phyloP scores from a whole-genome alignment of 1,140 invertebrate genomes.

The Drosophila kepulauana region DNA sequence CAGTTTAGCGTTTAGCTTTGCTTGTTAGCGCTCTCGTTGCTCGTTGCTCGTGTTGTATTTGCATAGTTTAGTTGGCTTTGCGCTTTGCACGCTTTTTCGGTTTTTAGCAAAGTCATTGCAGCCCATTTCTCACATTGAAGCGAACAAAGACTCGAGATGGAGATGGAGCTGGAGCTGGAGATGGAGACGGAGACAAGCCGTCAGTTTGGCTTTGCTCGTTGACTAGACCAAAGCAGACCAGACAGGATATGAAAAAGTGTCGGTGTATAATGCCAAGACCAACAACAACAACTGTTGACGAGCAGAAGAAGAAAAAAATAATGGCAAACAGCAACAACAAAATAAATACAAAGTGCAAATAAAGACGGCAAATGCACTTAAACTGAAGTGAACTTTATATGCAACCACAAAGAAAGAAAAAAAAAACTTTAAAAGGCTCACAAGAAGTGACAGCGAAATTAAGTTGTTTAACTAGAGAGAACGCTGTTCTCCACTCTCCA shows the following conservation, averaged over 20 bases:
- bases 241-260: constrained; percentile 83
- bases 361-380: constrained; percentile 80
- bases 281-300: constrained; percentile 38
- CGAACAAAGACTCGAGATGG: background rate
- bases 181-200: constrained; percentile 37
- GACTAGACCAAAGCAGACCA: constrained; percentile 65
- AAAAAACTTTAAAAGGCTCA: constrained; percentile 32
- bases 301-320: constrained; percentile 40
- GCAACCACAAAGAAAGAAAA: constrained; percentile 7
- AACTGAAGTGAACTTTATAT: constrained; percentile 73
- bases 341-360: constrained; percentile 79
- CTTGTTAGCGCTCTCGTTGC: constrained; percentile 62
- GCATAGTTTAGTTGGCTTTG: constrained; percentile 65
- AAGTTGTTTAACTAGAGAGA: constrained; percentile 43
- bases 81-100: constrained; percentile 73
- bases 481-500: background rate
- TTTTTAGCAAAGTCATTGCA: constrained; percentile 80
- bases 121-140: constrained; percentile 67
- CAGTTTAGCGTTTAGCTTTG: constrained; percentile 33
- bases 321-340: constrained; percentile 62
- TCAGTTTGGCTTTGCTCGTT: constrained; percentile 54
- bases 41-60: constrained; percentile 53
- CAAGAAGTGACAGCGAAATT: constrained; percentile 48
- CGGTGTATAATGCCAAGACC: constrained; percentile 71
- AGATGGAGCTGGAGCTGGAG: background rate